Conservation (phyloP, 2,888 invertebrate genomes). For the Artemia sinica region DNA sequence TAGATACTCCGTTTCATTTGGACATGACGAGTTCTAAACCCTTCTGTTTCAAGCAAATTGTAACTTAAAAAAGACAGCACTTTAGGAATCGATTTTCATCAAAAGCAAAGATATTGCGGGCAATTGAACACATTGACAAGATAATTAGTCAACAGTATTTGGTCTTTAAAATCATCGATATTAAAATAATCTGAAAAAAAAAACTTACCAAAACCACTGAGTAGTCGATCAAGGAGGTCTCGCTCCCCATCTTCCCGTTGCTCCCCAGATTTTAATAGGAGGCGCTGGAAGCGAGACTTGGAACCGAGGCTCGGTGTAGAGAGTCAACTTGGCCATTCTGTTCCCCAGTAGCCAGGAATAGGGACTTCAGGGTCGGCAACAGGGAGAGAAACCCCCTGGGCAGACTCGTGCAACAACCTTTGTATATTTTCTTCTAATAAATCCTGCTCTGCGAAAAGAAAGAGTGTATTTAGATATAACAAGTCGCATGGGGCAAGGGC, state of each 20-base stretch:
- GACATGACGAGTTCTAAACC: too few relatives aligned
- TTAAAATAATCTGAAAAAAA: neutral
- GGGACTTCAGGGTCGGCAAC: slow-evolving; percentile 18
- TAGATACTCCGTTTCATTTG: too few relatives aligned
- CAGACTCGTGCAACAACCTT: slow-evolving; percentile 3
- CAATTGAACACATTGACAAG: too few relatives aligned
- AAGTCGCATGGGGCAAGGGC: too few relatives aligned
- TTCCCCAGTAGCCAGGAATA: slow-evolving; percentile 58
- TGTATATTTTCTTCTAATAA: slow-evolving; percentile 6
- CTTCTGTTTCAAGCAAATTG: too few relatives aligned
- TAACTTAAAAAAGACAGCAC: too few relatives aligned
- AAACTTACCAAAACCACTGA: neutral
- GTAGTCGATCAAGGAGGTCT: neutral
- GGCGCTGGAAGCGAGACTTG: slow-evolving; percentile 9
- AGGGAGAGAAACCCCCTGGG: slow-evolving; percentile 3
- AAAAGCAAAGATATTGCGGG: too few relatives aligned
- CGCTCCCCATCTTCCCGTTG: slow-evolving; percentile 9
- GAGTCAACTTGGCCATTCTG: slow-evolving; percentile 97
- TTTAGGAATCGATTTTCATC: too few relatives aligned
- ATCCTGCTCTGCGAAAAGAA: neutral
- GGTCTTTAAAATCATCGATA: too few relatives aligned
- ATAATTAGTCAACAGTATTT: too few relatives aligned
- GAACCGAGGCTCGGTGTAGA: slow-evolving; percentile 6
- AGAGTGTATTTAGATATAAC: neutral
- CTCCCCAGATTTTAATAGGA: slow-evolving; percentile 2